Base-by-base conservation (phyloP, 2,797 vertebrate genomes). In the Falco rusticolus region DNA sequence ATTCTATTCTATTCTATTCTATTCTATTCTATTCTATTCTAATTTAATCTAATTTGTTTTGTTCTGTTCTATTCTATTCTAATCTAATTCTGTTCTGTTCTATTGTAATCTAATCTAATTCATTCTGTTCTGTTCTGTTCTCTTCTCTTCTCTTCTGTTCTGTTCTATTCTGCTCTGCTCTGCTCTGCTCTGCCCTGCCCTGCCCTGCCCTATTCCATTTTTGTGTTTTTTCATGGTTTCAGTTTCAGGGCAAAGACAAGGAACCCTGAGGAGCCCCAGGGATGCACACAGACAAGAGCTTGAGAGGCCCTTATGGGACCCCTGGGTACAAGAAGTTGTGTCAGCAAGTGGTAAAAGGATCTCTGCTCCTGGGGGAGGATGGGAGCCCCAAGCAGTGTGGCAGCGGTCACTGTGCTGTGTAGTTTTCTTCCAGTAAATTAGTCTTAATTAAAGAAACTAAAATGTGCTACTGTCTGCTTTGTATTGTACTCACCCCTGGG, bases 331-430 rank as follows among this genome's bases (percentile, higher is more conserved):
- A 51, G 45, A 21, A 11, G 4, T 4, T 15, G 41, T 3, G 2
- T 8, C 5, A 50, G 54, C 9, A 5, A n/a, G 47, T 1, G 1
- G 29, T 6, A 13, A 11, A 3, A 3, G 34, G 51, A 10, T 16
- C 51, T 29, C 51, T 71, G 59, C 28, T 45, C 33, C 65, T 3
- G 10, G 17, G 24, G 34, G 48, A 47, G 64, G 47, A 10, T 5
- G 3, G n/a, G 41, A 65, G 50, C 50, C 59, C 60, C 4, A 1
- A 45, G 51, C 66, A 16, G 22, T 11, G 71, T 13, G 48, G 63
- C 47, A 41, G 70, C 8, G 2, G 77, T 37, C 57, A 61, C 64
- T 7, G 13, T 2, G 0, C 64, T 28, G 63, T 1, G 0, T 37
- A 6, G 25, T 70, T 61, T 76, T 8, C 29, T 60, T 61, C 59